Percentiles rank a stretch among this genome's conserved stretches.
phyloP scores from a whole-genome alignment of 2,888 invertebrate genomes.

The Xestoiulus laeticollis region DNA sequence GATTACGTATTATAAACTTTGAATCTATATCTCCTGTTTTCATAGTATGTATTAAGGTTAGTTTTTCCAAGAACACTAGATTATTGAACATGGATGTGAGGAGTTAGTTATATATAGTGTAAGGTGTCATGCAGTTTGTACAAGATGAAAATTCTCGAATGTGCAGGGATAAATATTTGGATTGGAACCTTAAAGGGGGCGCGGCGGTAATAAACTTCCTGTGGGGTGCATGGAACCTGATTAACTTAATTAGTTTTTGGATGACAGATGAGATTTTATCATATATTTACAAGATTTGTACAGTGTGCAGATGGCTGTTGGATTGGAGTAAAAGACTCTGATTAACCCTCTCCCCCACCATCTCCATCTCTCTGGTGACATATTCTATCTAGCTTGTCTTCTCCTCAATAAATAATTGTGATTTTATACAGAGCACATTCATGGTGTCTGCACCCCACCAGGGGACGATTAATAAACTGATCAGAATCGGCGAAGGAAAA shows the following conservation, averaged over 20 bases:
- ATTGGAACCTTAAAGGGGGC: slow-evolving; percentile 20
- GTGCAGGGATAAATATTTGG: slow-evolving; percentile 15
- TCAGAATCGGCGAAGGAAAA: slow-evolving; percentile 35
- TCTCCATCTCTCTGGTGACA: slow-evolving; percentile 44
- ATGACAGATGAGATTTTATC: slow-evolving; percentile 48
- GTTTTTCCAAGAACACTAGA: too few species aligned
- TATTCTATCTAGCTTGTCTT: slow-evolving; percentile 31
- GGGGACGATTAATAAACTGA: slow-evolving; percentile 38
- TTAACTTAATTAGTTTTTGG: slow-evolving; percentile 43
- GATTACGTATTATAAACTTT: too few species aligned
- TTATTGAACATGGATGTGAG: neutral
- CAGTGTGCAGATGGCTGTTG: slow-evolving; percentile 45
- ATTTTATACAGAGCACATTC: slow-evolving; percentile 41
- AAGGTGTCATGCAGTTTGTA: neutral
- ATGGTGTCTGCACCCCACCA: slow-evolving; percentile 34
- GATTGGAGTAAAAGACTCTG: slow-evolving; percentile 27
- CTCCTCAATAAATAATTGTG: slow-evolving; percentile 31
- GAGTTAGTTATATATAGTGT: neutral
- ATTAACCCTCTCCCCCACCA: slow-evolving; percentile 39
- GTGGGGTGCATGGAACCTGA: slow-evolving; percentile 36
- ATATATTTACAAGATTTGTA: slow-evolving; percentile 45
- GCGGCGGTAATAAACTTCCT: slow-evolving; percentile 13
- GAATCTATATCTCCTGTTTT: too few species aligned
- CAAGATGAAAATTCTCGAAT: neutral
- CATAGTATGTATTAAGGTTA: too few species aligned